These are phyloP conservation scores for Tinamus major DNA, from an alignment of 2,797 vertebrate species.

Conservation along the genomic window DNA sequence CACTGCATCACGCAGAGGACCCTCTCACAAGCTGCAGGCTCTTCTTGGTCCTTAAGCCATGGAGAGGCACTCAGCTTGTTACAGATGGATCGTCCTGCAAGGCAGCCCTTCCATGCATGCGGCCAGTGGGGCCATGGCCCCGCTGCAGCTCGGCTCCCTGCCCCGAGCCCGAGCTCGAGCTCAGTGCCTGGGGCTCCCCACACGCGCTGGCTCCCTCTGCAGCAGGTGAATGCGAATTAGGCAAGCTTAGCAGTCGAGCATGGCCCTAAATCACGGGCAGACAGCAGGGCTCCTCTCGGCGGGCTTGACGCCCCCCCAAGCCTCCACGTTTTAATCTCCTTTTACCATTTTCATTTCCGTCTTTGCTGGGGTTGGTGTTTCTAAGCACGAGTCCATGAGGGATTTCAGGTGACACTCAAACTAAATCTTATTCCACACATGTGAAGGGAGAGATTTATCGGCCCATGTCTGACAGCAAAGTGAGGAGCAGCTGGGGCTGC, in stretches of 20 bases:
- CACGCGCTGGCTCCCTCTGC: too few relatives aligned
- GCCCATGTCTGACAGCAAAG: rapidly evolving
- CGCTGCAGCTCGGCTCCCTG: too few relatives aligned
- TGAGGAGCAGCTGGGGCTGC: not conserved
- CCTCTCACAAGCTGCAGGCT: not conserved
- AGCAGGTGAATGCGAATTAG: not conserved
- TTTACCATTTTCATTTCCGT: conserved; percentile 12
- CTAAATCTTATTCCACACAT: not conserved
- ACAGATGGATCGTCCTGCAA: not conserved
- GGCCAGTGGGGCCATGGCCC: too few relatives aligned
- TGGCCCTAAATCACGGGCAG: not conserved
- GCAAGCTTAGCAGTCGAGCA: not conserved
- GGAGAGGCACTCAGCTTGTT: not conserved
- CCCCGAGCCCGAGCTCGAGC: too few relatives aligned
- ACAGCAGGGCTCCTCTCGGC: not conserved
- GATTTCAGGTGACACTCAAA: not conserved
- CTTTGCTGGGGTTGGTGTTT: not conserved
- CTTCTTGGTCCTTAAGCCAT: not conserved
- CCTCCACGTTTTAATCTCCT: conserved; percentile 9
- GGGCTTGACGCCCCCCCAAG: not conserved
- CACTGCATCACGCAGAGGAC: too few relatives aligned
- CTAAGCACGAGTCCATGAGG: not conserved
- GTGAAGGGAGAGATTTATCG: not conserved
- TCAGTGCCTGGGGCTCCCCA: too few relatives aligned
- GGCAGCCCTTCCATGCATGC: too few relatives aligned